Evolutionary conservation across 1,140 invertebrate species (phyloP).

Genomic region (Acromyrmex heyeri): DNA sequence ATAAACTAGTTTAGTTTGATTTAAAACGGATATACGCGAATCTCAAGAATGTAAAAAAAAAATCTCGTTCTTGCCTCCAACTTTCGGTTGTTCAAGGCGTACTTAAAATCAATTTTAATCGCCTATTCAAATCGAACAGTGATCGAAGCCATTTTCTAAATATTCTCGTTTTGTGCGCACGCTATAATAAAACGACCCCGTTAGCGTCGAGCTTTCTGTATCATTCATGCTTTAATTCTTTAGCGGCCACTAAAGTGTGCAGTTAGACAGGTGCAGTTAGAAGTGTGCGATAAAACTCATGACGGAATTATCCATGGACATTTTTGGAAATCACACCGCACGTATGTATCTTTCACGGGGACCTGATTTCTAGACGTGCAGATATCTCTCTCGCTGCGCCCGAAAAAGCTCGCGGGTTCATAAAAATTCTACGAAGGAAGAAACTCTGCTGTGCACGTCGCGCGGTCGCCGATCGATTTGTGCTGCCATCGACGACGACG

Average conservation of each 20-base stretch:
- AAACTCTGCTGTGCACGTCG: conserved; percentile 57
- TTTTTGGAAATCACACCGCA: conserved; percentile 59
- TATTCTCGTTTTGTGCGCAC: background rate
- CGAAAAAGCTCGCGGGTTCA: conserved; percentile 70
- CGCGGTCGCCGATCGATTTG: conserved; percentile 67
- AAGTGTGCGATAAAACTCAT: conserved; percentile 31
- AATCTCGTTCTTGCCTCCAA: background rate
- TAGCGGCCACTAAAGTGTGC: conserved; percentile 33
- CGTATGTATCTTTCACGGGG: conserved; percentile 50
- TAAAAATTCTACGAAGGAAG: conserved; percentile 75
- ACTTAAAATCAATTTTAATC: background rate
- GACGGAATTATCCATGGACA: conserved; percentile 57
- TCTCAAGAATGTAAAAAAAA: background rate
- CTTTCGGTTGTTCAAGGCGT: background rate
- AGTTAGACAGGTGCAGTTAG: conserved; percentile 1
- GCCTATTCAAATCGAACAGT: background rate
- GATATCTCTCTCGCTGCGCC: conserved; percentile 40
- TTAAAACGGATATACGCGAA: background rate
- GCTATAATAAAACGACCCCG: conserved; percentile 39
- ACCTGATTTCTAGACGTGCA: conserved; percentile 61
- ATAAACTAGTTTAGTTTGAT: background rate
- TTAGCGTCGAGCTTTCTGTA: conserved; percentile 11
- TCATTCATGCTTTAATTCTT: conserved; percentile 57
- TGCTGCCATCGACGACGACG: conserved; percentile 41
- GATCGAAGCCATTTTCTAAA: background rate